Conservation (phyloP, 2,797 vertebrate species). For the Naso thynnoides region DNA sequence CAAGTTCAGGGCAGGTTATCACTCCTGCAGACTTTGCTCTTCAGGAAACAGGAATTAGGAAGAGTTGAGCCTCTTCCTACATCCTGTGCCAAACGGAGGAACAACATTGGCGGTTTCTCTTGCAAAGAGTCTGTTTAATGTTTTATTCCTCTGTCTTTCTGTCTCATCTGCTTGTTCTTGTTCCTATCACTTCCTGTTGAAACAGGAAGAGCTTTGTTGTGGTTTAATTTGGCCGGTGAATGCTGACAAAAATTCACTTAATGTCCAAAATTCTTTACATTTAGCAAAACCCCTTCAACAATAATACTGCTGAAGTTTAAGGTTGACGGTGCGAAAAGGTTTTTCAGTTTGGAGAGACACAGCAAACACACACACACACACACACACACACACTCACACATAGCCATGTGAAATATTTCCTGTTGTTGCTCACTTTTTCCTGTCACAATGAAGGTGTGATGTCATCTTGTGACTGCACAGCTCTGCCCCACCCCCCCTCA, state of each 20-base stretch:
- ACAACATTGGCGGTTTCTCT: slow-evolving; percentile 28
- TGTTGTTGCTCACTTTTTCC: slow-evolving; percentile 81
- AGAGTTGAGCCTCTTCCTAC: slow-evolving; percentile 43
- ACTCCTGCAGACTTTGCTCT: slow-evolving; percentile 33
- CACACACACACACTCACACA: neutral
- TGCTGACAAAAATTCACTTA: slow-evolving; percentile 65
- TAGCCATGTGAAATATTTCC: slow-evolving; percentile 76
- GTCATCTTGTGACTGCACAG: slow-evolving; percentile 54
- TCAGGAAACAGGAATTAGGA: slow-evolving; percentile 74
- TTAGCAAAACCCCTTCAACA: neutral
- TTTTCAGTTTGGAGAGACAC: slow-evolving; percentile 20
- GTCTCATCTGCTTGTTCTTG: slow-evolving; percentile 36
- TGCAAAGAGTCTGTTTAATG: neutral
- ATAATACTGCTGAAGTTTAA: slow-evolving; percentile 8
- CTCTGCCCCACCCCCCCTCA: neutral
- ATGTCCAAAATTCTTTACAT: slow-evolving; percentile 50
- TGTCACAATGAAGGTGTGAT: slow-evolving; percentile 66
- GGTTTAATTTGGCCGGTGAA: slow-evolving; percentile 48
- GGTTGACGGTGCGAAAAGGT: neutral
- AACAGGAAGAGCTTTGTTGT: slow-evolving; percentile 61
- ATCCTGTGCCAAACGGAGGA: slow-evolving; percentile 51
- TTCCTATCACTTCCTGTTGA: slow-evolving; percentile 70
- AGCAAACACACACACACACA: neutral
- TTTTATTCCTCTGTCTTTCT: slow-evolving; percentile 6
- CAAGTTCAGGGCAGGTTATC: slow-evolving; percentile 24